phyloP scores from a whole-genome alignment of 2,888 invertebrate species.

The Piscicola geometra region DNA sequence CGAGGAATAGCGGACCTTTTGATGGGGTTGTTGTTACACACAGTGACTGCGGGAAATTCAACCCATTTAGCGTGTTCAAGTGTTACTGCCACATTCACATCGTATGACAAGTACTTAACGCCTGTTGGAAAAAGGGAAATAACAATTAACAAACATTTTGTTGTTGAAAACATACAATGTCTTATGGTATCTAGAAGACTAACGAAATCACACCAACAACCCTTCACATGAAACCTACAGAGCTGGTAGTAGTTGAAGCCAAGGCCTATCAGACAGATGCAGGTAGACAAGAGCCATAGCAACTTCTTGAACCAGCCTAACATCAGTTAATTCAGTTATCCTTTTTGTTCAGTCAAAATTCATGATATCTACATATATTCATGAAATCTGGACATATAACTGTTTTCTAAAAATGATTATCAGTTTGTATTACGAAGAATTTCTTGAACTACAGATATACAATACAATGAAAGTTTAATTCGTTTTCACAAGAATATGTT shows the following conservation, averaged over 20 bases:
- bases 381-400: too few species aligned
- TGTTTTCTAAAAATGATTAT: too few species aligned
- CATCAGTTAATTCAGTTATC: too few species aligned
- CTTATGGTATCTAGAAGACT: background rate
- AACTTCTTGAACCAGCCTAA: slow-evolving; percentile 27
- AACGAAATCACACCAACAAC: too few species aligned
- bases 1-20: slow-evolving; percentile 11
- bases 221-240: too few species aligned
- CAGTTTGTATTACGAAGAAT: background rate
- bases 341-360: too few species aligned
- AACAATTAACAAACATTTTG: background rate
- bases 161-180: background rate
- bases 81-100: slow-evolving; percentile 17
- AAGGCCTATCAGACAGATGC: slow-evolving; percentile 3
- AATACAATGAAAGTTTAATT: too few species aligned
- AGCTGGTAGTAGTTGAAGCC: slow-evolving; percentile 21
- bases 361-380: too few species aligned
- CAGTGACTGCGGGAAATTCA: slow-evolving; percentile 37
- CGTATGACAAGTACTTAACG: slow-evolving; percentile 21
- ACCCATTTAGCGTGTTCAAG: slow-evolving; percentile 18
- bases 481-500: too few species aligned
- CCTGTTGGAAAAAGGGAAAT: slow-evolving; percentile 4
- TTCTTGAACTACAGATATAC: too few species aligned
- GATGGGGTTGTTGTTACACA: slow-evolving; percentile 40
- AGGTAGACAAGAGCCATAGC: slow-evolving; percentile 8